Evolutionary conservation across 2,113 vertebrate genomes (phyloP).

Genomic region (Theropithecus gelada): DNA sequence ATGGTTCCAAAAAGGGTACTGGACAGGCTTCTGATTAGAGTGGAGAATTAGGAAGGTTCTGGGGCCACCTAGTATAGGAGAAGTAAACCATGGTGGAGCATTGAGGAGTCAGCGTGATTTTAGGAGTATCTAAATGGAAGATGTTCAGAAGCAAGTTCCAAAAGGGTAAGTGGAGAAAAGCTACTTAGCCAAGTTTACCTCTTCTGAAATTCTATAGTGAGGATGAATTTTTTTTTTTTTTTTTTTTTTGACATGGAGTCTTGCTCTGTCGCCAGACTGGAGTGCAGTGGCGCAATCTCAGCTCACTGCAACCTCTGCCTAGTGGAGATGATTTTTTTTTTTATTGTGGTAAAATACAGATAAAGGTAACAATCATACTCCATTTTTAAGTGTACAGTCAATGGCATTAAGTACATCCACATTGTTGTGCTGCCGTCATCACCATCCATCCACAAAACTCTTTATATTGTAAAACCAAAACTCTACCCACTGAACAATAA

Average conservation of each 20-base stretch:
- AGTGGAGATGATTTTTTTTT: background rate
- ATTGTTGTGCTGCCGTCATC: fast-evolving
- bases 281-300: too few species aligned
- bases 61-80: background rate
- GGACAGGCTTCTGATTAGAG: background rate
- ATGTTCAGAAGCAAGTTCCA: background rate
- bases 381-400: background rate
- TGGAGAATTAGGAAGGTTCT: background rate
- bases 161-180: background rate
- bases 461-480: background rate
- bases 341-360: background rate
- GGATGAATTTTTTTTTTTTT: too few species aligned
- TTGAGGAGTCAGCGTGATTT: background rate
- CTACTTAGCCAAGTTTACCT: background rate
- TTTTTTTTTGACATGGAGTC: too few species aligned
- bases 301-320: too few species aligned
- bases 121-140: background rate
- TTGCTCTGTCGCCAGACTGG: too few species aligned
- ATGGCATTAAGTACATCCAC: background rate
- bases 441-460: background rate
- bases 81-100: background rate
- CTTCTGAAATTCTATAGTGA: background rate
- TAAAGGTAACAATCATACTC: background rate
- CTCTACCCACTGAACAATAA: background rate
- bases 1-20: background rate